Evolutionary conservation across 2,113 vertebrate genomes (phyloP).

Genomic region (Neogobius melanostomus): DNA sequence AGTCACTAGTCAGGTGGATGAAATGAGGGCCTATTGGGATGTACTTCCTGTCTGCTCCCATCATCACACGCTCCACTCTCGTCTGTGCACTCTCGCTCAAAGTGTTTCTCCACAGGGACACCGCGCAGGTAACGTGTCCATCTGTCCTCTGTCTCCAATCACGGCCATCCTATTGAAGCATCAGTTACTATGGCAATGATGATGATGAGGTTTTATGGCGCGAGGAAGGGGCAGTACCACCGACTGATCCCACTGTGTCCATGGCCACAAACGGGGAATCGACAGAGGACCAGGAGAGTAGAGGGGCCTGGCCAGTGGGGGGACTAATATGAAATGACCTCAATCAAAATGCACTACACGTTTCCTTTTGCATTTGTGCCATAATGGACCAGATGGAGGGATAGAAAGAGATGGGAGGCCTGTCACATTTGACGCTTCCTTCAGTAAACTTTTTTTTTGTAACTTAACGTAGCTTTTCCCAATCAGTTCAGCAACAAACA

Average conservation of each 20-base stretch:
- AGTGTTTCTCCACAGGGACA: constrained; percentile 66
- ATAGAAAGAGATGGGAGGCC: constrained; percentile 35
- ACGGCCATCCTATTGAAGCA: constrained; percentile 38
- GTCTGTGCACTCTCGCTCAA: constrained; percentile 34
- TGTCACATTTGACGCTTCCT: constrained; percentile 21
- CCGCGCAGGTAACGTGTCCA: constrained; percentile 70
- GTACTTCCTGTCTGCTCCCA: constrained; percentile 14
- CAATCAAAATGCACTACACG: constrained; percentile 8
- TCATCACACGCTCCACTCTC: constrained; percentile 22
- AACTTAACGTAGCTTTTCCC: no score
- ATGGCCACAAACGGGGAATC: constrained; percentile 61
- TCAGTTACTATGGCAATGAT: constrained; percentile 35
- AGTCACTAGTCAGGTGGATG: background rate
- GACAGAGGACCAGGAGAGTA: constrained; percentile 56
- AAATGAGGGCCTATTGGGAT: constrained; percentile 2
- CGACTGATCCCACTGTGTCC: constrained; percentile 48
- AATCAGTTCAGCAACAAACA: no score
- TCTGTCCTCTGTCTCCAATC: constrained; percentile 47
- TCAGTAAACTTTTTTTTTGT: constrained; percentile 15
- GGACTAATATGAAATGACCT: constrained; percentile 38
- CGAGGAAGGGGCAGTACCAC: constrained; percentile 54
- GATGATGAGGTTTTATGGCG: constrained; percentile 41
- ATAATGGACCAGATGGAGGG: constrained; percentile 39
- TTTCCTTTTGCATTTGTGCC: background rate
- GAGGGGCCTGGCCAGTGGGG: constrained; percentile 69